phyloP scores from a whole-genome alignment of 1,140 invertebrate species.

The Prorops nasuta region DNA sequence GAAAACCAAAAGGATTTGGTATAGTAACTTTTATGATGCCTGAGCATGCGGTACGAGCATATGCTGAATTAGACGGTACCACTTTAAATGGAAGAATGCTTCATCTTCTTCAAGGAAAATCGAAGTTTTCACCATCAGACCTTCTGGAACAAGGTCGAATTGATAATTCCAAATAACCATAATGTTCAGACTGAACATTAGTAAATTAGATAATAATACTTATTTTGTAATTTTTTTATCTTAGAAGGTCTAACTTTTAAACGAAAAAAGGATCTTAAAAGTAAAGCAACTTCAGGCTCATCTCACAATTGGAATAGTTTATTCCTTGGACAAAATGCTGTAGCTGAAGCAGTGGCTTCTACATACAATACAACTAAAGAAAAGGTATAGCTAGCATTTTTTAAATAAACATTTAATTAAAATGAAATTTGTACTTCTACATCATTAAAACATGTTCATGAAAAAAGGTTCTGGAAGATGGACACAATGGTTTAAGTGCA shows the following conservation, averaged over 20 bases:
- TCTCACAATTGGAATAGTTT: slow-evolving; percentile 96
- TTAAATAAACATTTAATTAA: not conserved
- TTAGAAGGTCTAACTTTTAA: slow-evolving; percentile 74
- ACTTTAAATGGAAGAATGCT: slow-evolving; percentile 89
- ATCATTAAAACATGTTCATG: slow-evolving; percentile 13
- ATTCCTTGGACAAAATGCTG: slow-evolving; percentile 91
- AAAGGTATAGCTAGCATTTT: slow-evolving; percentile 56
- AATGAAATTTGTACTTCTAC: slow-evolving; percentile 1
- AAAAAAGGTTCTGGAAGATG: slow-evolving; percentile 51
- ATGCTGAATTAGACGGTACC: slow-evolving; percentile 82
- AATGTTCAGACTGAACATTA: too few species aligned
- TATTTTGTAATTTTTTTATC: slow-evolving; percentile 16
- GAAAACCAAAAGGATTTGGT: slow-evolving; percentile 92
- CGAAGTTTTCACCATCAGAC: slow-evolving; percentile 61
- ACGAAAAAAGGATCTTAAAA: slow-evolving; percentile 78
- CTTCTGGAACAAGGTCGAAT: slow-evolving; percentile 57
- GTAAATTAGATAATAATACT: too few species aligned
- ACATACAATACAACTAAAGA: slow-evolving; percentile 87
- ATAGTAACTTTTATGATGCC: slow-evolving; percentile 92
- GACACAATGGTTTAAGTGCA: slow-evolving; percentile 66
- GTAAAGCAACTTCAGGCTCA: slow-evolving; percentile 74
- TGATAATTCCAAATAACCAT: too few species aligned
- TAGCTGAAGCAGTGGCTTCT: slow-evolving; percentile 87
- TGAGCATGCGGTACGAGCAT: slow-evolving; percentile 91
- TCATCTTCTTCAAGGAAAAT: slow-evolving; percentile 88